Conservation (phyloP, 2,797 vertebrate genomes). For the Scomberomorus guttatus region DNA sequence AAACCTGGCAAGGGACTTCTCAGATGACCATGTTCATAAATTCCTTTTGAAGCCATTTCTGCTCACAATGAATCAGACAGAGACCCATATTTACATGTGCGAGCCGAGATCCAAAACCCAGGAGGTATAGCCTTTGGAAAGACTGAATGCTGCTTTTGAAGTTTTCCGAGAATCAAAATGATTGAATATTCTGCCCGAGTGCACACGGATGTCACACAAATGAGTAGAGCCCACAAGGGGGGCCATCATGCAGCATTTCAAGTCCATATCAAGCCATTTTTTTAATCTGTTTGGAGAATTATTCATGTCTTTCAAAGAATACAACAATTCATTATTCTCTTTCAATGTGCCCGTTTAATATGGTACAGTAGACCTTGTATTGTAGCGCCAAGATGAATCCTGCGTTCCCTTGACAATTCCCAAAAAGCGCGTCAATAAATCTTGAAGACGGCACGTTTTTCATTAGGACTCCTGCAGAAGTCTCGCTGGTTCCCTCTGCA, state of each 20-base stretch:
- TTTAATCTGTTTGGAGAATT: conserved; percentile 54
- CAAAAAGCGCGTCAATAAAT: conserved; percentile 5
- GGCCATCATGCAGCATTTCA: conserved; percentile 38
- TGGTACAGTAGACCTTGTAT: neutral
- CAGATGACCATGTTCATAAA: conserved; percentile 61
- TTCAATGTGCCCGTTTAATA: conserved; percentile 29
- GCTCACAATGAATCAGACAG: conserved; percentile 48
- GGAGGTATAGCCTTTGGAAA: conserved; percentile 54
- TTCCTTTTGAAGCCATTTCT: conserved; percentile 72
- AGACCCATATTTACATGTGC: neutral
- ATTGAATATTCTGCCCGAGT: conserved; percentile 63
- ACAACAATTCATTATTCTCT: conserved; percentile 53
- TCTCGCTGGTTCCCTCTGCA: neutral
- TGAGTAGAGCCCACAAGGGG: conserved; percentile 37
- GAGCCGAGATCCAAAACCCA: conserved; percentile 52
- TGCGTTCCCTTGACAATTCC: neutral
- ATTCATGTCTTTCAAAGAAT: conserved; percentile 59
- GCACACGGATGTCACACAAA: conserved; percentile 51
- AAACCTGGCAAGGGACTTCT: conserved; percentile 46
- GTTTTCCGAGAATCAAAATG: conserved; percentile 58
- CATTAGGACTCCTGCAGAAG: neutral
- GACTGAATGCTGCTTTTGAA: conserved; percentile 56
- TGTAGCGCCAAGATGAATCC: neutral
- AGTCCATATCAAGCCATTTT: neutral
- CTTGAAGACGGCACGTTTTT: conserved; percentile 22